A percentile compares a stretch with the other conserved stretches of the same genome.
These are phyloP conservation scores for Perca fluviatilis DNA, from an alignment of 2,113 vertebrate species.

Conservation along the genomic window DNA sequence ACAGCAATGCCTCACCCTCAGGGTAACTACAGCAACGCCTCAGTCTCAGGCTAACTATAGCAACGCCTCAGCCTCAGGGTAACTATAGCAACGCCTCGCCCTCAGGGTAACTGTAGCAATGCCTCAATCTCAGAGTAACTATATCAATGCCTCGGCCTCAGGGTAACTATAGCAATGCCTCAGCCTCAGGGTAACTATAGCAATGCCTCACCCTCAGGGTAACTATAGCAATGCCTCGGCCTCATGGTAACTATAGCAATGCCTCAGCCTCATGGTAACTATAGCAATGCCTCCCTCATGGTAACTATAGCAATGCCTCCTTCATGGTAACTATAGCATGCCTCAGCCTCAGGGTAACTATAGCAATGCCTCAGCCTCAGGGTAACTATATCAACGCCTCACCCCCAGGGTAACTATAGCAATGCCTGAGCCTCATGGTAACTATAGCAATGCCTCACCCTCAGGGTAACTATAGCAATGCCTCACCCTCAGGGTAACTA, in stretches of 20 bases:
- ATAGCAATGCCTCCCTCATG: background rate
- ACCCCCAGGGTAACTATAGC: too few species aligned
- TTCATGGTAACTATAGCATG: conserved; percentile 43
- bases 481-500: conserved; percentile 28
- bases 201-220: conserved; percentile 8
- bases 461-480: conserved; percentile 30
- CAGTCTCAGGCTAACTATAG: background rate
- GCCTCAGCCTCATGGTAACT: conserved; percentile 65
- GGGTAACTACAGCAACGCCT: conserved; percentile 35
- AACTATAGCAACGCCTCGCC: background rate
- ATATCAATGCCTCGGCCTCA: background rate
- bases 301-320: conserved; percentile 43
- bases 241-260: conserved; percentile 30
- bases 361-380: too few species aligned
- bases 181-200: conserved; percentile 30
- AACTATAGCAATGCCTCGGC: background rate
- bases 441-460: background rate
- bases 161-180: too few species aligned
- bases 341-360: conserved; percentile 30
- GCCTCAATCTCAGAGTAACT: conserved; percentile 23
- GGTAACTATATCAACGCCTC: conserved; percentile 30
- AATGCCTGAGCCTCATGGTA: conserved; percentile 22
- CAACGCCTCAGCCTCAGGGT: conserved; percentile 60
- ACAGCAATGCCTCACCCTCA: conserved; percentile 54
- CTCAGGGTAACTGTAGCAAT: conserved; percentile 27